A percentile compares a stretch with the other conserved stretches of the same genome.
These are phyloP conservation scores for Galerucella calmariensis DNA, from an alignment of 2,888 invertebrate species.

Conservation along the genomic window DNA sequence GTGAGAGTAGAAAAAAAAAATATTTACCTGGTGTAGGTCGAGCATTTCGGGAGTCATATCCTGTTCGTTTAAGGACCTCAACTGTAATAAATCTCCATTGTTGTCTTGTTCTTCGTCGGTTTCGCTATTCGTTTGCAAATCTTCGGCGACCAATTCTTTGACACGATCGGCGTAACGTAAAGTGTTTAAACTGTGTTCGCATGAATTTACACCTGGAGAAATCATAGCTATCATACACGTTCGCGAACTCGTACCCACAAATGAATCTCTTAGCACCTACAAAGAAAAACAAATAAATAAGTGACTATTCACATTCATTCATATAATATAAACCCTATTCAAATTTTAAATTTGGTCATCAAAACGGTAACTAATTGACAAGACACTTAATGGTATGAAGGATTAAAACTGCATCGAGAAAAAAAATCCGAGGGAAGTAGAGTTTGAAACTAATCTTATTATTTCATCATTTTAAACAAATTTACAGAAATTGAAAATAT, in stretches of 20 bases:
- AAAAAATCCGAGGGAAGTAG: too few relatives aligned
- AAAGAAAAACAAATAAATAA: background rate
- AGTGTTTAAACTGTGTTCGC: slow-evolving; percentile 98
- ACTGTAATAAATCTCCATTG: slow-evolving; percentile 84
- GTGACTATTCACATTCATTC: background rate
- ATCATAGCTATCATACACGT: slow-evolving; percentile 99
- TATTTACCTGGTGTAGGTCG: slow-evolving; percentile 83
- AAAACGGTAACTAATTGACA: too few relatives aligned
- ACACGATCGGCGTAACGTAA: slow-evolving; percentile 97
- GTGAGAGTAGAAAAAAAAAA: too few relatives aligned
- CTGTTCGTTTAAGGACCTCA: slow-evolving; percentile 91
- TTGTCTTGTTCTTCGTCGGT: slow-evolving; percentile 59
- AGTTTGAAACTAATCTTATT: too few relatives aligned
- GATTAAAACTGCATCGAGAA: too few relatives aligned
- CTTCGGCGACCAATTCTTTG: slow-evolving; percentile 91
- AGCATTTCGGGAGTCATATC: slow-evolving; percentile 95
- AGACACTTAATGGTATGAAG: too few relatives aligned
- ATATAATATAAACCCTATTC: too few relatives aligned
- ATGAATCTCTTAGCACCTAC: slow-evolving; percentile 91
- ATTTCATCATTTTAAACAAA: too few relatives aligned
- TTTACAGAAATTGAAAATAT: too few relatives aligned
- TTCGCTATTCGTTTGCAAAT: slow-evolving; percentile 71
- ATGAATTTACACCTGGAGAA: slow-evolving; percentile 94
- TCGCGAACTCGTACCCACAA: slow-evolving; percentile 97
- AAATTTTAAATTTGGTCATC: too few relatives aligned